Conservation (phyloP, 2,888 invertebrate genomes). For the Perizoma flavofasciatum region DNA sequence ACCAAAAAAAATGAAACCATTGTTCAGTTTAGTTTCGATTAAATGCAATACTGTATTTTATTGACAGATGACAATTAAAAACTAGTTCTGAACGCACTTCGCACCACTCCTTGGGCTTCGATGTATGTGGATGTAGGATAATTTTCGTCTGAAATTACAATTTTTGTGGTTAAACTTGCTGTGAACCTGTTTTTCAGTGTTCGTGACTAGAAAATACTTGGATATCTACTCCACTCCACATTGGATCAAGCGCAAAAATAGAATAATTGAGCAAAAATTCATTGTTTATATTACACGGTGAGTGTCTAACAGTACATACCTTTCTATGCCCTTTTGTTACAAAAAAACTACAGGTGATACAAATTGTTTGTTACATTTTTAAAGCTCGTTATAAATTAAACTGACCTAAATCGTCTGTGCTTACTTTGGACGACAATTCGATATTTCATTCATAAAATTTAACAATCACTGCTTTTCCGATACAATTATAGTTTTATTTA, state of each 20-base stretch:
- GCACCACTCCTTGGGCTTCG: constrained; percentile 46
- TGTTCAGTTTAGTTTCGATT: no score
- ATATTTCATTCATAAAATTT: no score
- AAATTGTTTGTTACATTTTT: constrained; percentile 22
- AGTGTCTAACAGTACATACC: constrained; percentile 40
- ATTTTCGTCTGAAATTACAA: constrained; percentile 20
- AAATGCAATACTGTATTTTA: no score
- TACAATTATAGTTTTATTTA: no score
- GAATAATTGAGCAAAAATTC: constrained; percentile 34
- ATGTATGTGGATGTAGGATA: constrained; percentile 20
- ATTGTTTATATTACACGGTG: constrained; percentile 53
- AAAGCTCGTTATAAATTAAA: constrained; percentile 5
- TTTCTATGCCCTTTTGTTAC: constrained; percentile 39
- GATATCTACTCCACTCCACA: constrained; percentile 5
- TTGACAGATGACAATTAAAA: constrained; percentile 7
- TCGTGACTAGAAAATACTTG: constrained; percentile 25
- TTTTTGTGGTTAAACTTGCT: constrained; percentile 11
- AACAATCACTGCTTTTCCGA: no score
- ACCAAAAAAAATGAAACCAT: no score
- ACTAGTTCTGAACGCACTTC: constrained; percentile 42
- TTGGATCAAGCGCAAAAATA: constrained; percentile 6
- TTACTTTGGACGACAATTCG: neutral
- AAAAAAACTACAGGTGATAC: constrained; percentile 32
- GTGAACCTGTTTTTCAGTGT: constrained; percentile 35
- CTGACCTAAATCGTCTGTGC: constrained; percentile 6